Percentiles rank a stretch among this genome's conserved stretches.
Evolutionary conservation across 2,113 vertebrate genomes (phyloP).

Genomic region (Rhinolophus sinicus): DNA sequence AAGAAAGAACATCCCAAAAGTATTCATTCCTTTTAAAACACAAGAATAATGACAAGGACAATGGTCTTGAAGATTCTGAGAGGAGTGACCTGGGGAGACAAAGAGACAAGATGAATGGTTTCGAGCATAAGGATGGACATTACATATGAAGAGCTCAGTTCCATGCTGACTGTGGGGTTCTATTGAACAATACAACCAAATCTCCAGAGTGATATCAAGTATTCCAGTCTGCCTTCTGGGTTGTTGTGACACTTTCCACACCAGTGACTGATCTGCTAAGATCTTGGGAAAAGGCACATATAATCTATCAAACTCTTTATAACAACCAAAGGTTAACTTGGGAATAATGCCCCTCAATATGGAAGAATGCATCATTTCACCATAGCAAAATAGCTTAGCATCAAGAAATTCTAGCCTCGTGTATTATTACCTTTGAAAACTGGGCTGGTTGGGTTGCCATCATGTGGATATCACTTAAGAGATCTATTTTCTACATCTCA

Average conservation of each 20-base stretch:
- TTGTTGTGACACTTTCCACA: neutral
- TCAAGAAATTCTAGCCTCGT: neutral
- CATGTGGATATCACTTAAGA: neutral
- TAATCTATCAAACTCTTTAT: neutral
- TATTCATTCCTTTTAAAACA: neutral
- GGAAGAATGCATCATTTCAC: neutral
- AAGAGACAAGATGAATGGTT: neutral
- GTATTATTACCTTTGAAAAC: neutral
- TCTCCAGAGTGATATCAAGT: neutral
- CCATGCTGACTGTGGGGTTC: neutral
- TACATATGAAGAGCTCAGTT: neutral
- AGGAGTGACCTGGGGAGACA: neutral
- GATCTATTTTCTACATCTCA: neutral
- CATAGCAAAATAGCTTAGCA: neutral
- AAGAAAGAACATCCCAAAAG: neutral
- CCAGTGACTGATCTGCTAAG: neutral
- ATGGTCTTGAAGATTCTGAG: neutral
- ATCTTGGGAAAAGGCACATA: neutral
- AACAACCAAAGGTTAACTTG: neutral
- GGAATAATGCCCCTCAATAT: neutral
- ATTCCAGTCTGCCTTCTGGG: neutral
- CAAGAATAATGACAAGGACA: neutral
- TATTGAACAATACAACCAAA: neutral
- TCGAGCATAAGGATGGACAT: neutral
- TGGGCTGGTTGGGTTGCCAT: neutral